A percentile compares a stretch with the other conserved stretches of the same genome.
phyloP scores from a whole-genome alignment of 2,888 invertebrate genomes.

The Tiliacea aurago region DNA sequence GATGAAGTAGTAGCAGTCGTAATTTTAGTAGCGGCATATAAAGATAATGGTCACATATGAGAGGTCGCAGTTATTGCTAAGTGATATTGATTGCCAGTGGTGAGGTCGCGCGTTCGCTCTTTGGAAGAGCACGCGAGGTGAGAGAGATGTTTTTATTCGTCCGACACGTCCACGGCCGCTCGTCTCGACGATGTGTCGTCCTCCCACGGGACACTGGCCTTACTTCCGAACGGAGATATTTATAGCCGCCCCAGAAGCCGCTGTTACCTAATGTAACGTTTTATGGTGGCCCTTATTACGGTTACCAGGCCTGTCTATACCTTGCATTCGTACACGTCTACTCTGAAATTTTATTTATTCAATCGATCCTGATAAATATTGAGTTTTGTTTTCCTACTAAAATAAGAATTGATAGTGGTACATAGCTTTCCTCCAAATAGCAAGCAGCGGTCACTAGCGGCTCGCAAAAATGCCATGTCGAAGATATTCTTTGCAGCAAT shows the following conservation, averaged over 20 bases:
- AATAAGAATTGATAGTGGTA: slow-evolving; percentile 65
- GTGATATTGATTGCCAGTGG: slow-evolving; percentile 86
- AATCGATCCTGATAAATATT: slow-evolving; percentile 75
- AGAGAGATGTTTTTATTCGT: slow-evolving; percentile 88
- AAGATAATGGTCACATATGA: slow-evolving; percentile 81
- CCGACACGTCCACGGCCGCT: slow-evolving; percentile 87
- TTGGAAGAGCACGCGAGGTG: slow-evolving; percentile 77
- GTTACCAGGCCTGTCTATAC: slow-evolving; percentile 80
- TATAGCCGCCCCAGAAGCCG: slow-evolving; percentile 90
- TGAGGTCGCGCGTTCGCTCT: slow-evolving; percentile 71
- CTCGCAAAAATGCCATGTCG: slow-evolving; percentile 83
- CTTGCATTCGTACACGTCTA: slow-evolving; percentile 68
- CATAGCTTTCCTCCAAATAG: slow-evolving; percentile 57
- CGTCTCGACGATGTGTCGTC: slow-evolving; percentile 84
- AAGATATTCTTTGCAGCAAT: slow-evolving; percentile 89
- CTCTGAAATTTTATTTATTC: slow-evolving; percentile 81
- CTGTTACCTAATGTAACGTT: slow-evolving; percentile 90
- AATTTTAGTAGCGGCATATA: slow-evolving; percentile 74
- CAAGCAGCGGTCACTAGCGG: slow-evolving; percentile 79
- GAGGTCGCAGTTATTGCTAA: slow-evolving; percentile 83
- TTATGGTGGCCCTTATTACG: slow-evolving; percentile 90
- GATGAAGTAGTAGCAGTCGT: slow-evolving; percentile 70
- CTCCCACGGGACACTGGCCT: slow-evolving; percentile 89
- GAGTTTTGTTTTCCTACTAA: slow-evolving; percentile 65
- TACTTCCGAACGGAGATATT: slow-evolving; percentile 90